Evolutionary conservation across 2,888 invertebrate species (phyloP), one percentile per base, ranked within the genome.

Genomic region (Diogma glabrata): DNA sequence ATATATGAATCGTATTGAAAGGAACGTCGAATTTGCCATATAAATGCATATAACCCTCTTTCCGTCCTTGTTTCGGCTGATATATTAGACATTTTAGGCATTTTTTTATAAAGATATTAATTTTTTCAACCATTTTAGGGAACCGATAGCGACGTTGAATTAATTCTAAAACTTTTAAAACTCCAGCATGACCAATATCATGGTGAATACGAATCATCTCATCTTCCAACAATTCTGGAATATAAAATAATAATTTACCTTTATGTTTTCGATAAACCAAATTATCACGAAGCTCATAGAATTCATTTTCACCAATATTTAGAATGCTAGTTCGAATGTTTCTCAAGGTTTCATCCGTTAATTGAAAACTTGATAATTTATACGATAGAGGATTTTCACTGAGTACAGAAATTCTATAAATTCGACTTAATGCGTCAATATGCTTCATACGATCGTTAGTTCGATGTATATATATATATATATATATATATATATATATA

Each of bases 1-100:
- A 69, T 0, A 71, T 50, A 51, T 71, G 68, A 17, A 71, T 30
- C 0, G 64, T 68, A 49, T 69, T 61, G 45, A 72, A 66, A 0
- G 68, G 69, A 8, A 60, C 55, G 1, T 59, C 52, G 5, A 61
- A 55, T 49, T 70, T 69, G n/a, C 61, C 60, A 23, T 70, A 69
- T 1, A 64, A 64, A 50, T 68, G 60, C 4, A 70, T 51, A 9
- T 57, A 55, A 19, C 67, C 67, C 49, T 62, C 60, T n/a, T 47
- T 47, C 4, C 56, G 54, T 0, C 55, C 55, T 0, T 49, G 45
- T 53, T 68, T 67, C 10, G 59, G 57, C 28, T 63, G 64, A 38
- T 54, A 60, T 2, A 56, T 17, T 5, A 67, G 50, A 50, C 69
- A 72, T 8, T 64, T 56, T 1, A 71, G 55, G 52, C 69, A 71